Evolutionary conservation across 1,140 invertebrate genomes (phyloP), one percentile per base, ranked within the genome.

Genomic region (Eupristina koningsbergeri): DNA sequence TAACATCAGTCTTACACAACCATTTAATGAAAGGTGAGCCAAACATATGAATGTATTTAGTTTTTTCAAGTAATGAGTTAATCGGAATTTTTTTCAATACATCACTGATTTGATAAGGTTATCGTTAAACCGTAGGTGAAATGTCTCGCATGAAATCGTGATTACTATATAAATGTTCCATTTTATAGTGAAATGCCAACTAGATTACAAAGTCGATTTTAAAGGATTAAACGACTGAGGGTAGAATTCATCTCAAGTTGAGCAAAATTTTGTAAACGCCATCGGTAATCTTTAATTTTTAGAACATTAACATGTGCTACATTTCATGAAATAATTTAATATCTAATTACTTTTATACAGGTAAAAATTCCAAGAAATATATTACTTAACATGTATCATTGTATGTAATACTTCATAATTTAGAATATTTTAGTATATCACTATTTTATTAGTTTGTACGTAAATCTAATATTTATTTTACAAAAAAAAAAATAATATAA

Each of bases 11-110:
- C 29, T 31, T n/a, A 29, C 2, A 13, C 45, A 75, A 8, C n/a
- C 47, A n/a, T 50, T 75, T 13, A 26, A 39, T 29, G 19, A 47
- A 3, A 75, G 73, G 73, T 75, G 73, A 71, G 67, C 67, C 22
- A 71, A 0, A 22, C 22, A 5, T 58, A 2, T 26, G 26, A 53
- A 19, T 53, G 50, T 3, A 17, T 53, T 53, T 45, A 45, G 41
- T 45, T 11, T 45, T 17, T 8, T 50, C 9, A 2, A 50, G 15
- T 17, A 17, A 15, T 7, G 47, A 8, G 8, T 15, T 50, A 50
- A 9, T 15, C 47, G 47, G 15, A 9, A 50, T 15, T 17, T 50
- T 45, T 50, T 50, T 50, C 47, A 17, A 17, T 50, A 8, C 5
- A 26, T 3, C 53, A 22, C 19, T 58, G 3, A 58, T 58, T 58